Evolutionary conservation across 2,888 invertebrate genomes (phyloP).

Genomic region (Lycaena phlaeas): DNA sequence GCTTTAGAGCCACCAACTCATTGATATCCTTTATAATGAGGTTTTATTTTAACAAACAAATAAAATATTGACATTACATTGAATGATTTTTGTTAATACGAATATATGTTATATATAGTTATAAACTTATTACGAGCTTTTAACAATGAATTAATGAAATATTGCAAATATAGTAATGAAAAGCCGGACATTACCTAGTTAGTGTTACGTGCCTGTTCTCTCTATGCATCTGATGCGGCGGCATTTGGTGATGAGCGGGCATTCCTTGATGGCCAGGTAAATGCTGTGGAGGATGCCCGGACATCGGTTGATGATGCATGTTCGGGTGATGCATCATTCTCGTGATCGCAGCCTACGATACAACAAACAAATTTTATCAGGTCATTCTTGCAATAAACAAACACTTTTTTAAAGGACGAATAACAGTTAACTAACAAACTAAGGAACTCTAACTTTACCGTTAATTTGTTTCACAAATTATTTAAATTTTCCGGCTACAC

Average conservation of each 20-base stretch:
- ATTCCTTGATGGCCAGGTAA: constrained; percentile 57
- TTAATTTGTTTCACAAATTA: constrained; percentile 35
- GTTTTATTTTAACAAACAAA: too few relatives aligned
- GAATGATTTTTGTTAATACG: too few relatives aligned
- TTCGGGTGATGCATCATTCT: constrained; percentile 74
- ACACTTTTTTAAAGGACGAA: constrained; percentile 39
- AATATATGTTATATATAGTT: too few relatives aligned
- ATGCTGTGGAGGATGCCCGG: constrained; percentile 67
- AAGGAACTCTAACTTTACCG: constrained; percentile 36
- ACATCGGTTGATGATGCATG: constrained; percentile 71
- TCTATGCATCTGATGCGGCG: constrained; percentile 77
- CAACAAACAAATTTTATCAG: constrained; percentile 46
- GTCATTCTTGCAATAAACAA: constrained; percentile 42
- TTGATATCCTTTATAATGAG: too few relatives aligned
- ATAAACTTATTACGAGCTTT: too few relatives aligned
- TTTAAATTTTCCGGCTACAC: constrained; percentile 36
- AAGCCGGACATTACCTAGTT: constrained; percentile 64
- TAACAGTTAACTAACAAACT: constrained; percentile 40
- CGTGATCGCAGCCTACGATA: constrained; percentile 41
- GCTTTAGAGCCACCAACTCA: too few relatives aligned
- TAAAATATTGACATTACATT: too few relatives aligned
- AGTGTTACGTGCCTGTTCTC: constrained; percentile 74
- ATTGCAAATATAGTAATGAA: constrained; percentile 39
- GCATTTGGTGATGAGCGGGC: constrained; percentile 72
- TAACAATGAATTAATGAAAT: too few relatives aligned